Evolutionary conservation across 2,888 invertebrate species (phyloP).

Genomic region (Gastracanthus pulcherrimus): DNA sequence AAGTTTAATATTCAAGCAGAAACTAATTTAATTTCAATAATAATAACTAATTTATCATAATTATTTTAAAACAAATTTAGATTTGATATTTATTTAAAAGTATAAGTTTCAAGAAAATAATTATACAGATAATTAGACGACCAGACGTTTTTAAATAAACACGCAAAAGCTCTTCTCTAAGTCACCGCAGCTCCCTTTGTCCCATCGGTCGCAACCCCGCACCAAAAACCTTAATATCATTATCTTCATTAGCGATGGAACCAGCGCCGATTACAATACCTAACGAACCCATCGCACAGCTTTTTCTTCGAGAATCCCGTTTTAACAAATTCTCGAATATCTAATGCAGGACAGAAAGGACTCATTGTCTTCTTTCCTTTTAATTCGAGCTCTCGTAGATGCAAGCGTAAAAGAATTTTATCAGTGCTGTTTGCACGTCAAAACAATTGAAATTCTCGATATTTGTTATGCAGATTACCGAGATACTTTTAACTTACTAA

Average conservation of each 20-base stretch:
- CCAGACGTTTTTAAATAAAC: conserved; percentile 36
- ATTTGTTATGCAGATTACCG: conserved; percentile 36
- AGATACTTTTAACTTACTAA: not conserved
- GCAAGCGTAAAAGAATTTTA: conserved; percentile 8
- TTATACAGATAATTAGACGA: too few species aligned
- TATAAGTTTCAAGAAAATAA: not conserved
- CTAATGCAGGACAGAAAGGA: conserved; percentile 18
- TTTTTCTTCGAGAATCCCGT: conserved; percentile 52
- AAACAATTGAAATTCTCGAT: conserved; percentile 19
- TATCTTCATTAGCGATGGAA: conserved; percentile 75
- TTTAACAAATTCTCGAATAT: conserved; percentile 18
- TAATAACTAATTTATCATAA: too few species aligned
- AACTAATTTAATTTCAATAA: too few species aligned
- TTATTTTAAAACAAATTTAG: too few species aligned
- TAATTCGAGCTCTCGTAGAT: not conserved
- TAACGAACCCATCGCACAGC: conserved; percentile 74
- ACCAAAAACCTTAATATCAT: conserved; percentile 75
- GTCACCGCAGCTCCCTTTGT: conserved; percentile 65
- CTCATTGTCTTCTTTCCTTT: conserved; percentile 26
- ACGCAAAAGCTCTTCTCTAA: conserved; percentile 44
- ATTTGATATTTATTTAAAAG: too few species aligned
- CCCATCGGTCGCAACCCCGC: conserved; percentile 58
- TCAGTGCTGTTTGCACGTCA: not conserved
- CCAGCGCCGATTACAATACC: conserved; percentile 75
- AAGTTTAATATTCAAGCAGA: too few species aligned